These are phyloP conservation scores for Dorcus parallelipipedus DNA, from an alignment of 2,888 invertebrate genomes.

Conservation along the genomic window DNA sequence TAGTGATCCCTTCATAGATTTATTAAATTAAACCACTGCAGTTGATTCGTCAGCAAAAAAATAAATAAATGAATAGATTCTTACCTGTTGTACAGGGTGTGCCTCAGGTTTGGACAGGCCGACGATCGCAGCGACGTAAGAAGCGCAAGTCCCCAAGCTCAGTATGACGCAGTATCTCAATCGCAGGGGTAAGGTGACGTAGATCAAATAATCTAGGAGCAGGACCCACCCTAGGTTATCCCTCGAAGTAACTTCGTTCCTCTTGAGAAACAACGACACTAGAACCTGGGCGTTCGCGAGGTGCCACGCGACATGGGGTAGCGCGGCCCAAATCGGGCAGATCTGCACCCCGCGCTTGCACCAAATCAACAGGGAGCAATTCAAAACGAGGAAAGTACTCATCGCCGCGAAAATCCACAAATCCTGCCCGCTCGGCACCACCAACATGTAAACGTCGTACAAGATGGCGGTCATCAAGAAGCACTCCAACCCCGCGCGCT, in stretches of 20 bases:
- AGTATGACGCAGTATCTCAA: constrained; percentile 61
- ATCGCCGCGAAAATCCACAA: constrained; percentile 42
- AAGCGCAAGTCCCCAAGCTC: constrained; percentile 58
- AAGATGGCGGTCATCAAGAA: constrained; percentile 65
- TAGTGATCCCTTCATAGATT: too few relatives aligned
- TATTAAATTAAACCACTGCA: too few relatives aligned
- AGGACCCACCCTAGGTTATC: constrained; percentile 71
- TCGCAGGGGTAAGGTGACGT: constrained; percentile 69
- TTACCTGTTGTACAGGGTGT: constrained; percentile 53
- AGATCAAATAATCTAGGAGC: constrained; percentile 68
- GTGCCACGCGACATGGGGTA: constrained; percentile 66
- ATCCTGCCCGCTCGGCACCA: constrained; percentile 54
- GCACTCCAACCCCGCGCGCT: constrained; percentile 66
- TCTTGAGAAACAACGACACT: constrained; percentile 59
- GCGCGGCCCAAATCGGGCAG: constrained; percentile 52
- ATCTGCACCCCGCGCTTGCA: constrained; percentile 39
- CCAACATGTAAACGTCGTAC: constrained; percentile 61
- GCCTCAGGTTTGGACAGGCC: constrained; percentile 55
- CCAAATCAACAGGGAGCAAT: constrained; percentile 45
- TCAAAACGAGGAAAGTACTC: constrained; percentile 43
- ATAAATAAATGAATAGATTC: constrained; percentile 11
- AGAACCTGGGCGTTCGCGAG: constrained; percentile 61
- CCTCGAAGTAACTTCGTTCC: constrained; percentile 57
- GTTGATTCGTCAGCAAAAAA: too few relatives aligned
- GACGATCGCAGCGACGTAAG: constrained; percentile 59